Base-by-base conservation (phyloP, 2,888 invertebrate species). In the Alloplasta piceator region DNA sequence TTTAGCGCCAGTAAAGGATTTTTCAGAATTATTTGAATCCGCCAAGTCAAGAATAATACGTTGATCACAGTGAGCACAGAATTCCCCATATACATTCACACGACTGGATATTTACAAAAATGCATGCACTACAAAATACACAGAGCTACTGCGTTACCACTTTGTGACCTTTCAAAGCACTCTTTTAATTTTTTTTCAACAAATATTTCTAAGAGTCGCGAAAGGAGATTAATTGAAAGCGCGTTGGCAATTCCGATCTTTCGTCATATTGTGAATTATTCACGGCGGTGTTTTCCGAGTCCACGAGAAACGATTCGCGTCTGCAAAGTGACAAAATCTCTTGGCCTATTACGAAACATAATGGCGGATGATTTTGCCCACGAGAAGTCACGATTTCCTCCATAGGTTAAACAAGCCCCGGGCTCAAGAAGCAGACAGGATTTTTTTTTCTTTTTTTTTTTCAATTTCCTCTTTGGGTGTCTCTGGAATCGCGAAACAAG, bases 131-230 rank as follows among this genome's bases (percentile, higher is more conserved):
- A 12, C 10, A 26, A 41, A 12, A 48, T 36, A 58, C 66, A 66
- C 70, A 63, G 55, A 71, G 70, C 48, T 39, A n/a, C 10, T 71
- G 58, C 48, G 43, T 68, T 63, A 60, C 75, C 67, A 43, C 55
- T 68, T 7, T 55, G 43, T 68, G 67, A 76, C 76, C 76, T 78
- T 82, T 82, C 63, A 61, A 68, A 26, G 68, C 70, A 74, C 64
- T 26, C 26, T 26, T 26, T 26, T 26, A 26, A 26, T 12, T n/a
- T 48, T 48, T 48, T 48, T n/a, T 48, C 48, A 7, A 14, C 26
- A 26, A 61, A 63, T 68, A 78, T 78, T 73, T 55, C 6, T 14
- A n/a, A 12, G 36, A 14, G 73, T 78, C 78, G 36, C 41, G 14
- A 39, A 14, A 67, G 55, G 10, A 36, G 14, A 50, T 66, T 26